Evolutionary conservation across 2,888 invertebrate genomes (phyloP).

Genomic region (Cancer borealis): DNA sequence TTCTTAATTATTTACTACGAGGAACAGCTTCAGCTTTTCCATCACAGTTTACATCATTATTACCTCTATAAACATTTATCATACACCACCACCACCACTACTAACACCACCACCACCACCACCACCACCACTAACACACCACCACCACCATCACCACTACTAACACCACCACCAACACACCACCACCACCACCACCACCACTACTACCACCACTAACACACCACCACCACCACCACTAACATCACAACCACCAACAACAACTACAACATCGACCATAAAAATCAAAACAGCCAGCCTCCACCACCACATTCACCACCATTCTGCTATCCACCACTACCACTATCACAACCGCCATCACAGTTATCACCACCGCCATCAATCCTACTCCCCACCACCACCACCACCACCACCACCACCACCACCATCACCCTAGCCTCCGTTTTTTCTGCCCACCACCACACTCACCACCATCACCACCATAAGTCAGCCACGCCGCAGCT

Average conservation of each 20-base stretch:
- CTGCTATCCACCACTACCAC: slow-evolving; percentile 23
- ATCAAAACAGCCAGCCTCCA: not conserved
- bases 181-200: not conserved
- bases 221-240: not conserved
- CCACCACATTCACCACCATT: not conserved
- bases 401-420: not conserved
- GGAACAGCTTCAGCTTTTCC: not conserved
- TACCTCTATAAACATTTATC: not conserved
- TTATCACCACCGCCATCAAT: slow-evolving; percentile 9
- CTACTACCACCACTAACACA: not conserved
- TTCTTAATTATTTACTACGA: not conserved
- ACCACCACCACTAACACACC: not conserved
- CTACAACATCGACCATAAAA: not conserved
- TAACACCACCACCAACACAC: not conserved
- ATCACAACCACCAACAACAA: not conserved
- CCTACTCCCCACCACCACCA: slow-evolving; percentile 4
- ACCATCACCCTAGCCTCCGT: not conserved
- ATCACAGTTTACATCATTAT: not conserved
- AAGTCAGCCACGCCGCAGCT: not conserved
- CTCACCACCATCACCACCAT: not conserved
- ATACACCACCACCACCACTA: not conserved
- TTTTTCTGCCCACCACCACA: not conserved
- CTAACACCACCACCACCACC: not conserved
- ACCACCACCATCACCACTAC: not conserved
- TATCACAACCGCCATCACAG: not conserved